Evolutionary conservation across 2,888 invertebrate genomes (phyloP).

Genomic region (Tinea pellionella): DNA sequence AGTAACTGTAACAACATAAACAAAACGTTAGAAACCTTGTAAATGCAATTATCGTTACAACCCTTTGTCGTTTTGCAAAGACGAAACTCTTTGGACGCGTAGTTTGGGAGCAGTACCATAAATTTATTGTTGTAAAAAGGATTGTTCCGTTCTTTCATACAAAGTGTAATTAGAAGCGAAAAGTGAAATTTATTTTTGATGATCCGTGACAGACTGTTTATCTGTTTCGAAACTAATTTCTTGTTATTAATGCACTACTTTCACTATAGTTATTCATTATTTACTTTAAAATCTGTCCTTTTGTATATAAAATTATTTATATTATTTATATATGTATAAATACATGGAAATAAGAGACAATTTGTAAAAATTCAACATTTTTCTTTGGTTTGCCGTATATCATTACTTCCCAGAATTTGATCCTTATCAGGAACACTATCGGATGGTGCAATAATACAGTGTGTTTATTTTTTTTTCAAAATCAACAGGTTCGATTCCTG

Average conservation of each 20-base stretch:
- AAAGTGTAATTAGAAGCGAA: conserved; percentile 62
- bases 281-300: too few relatives aligned
- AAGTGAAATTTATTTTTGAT: conserved; percentile 54
- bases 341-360: too few relatives aligned
- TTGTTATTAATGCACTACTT: conserved; percentile 47
- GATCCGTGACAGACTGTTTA: conserved; percentile 46
- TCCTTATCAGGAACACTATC: too few relatives aligned
- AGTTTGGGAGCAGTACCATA: conserved; percentile 30
- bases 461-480: too few relatives aligned
- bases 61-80: conserved; percentile 24
- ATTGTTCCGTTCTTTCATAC: conserved; percentile 27
- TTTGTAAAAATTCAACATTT: too few relatives aligned
- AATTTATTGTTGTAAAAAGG: conserved; percentile 45
- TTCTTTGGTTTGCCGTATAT: too few relatives aligned
- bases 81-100: conserved; percentile 27
- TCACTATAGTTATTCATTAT: conserved; percentile 31
- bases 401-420: too few relatives aligned
- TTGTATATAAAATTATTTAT: too few relatives aligned
- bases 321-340: too few relatives aligned
- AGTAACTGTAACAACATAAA: conserved; percentile 28
- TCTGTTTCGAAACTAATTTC: conserved; percentile 23
- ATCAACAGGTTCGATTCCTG: too few relatives aligned
- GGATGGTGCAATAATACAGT: too few relatives aligned
- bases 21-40: conserved; percentile 13
- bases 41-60: conserved; percentile 31